phyloP scores from a whole-genome alignment of 2,797 vertebrate species.

The Hoplostethus atlanticus region DNA sequence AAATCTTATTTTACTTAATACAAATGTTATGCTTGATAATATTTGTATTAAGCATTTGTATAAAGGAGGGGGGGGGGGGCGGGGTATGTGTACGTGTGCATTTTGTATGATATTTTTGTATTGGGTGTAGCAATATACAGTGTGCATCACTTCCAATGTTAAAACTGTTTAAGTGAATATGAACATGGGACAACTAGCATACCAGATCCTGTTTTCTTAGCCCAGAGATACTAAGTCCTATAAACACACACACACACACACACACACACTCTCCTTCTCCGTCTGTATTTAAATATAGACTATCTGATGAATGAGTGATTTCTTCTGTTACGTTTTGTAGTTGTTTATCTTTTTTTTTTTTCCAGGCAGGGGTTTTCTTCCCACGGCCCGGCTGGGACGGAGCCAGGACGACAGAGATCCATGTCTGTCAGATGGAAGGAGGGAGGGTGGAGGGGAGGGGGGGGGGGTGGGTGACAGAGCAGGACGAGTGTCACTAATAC shows the following conservation, averaged over 20 bases:
- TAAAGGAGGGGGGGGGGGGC: too few relatives aligned
- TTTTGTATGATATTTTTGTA: neutral
- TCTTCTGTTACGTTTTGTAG: conserved; percentile 14
- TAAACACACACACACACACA: conserved; percentile 2
- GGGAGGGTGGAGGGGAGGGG: neutral
- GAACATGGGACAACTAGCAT: neutral
- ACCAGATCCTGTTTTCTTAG: conserved; percentile 1
- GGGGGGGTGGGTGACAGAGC: conserved; percentile 1
- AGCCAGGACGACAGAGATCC: conserved; percentile 49
- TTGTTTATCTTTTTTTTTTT: conserved; percentile 45
- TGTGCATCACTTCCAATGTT: neutral
- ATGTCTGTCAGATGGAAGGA: conserved; percentile 18
- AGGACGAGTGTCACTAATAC: conserved; percentile 48
- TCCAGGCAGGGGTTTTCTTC: conserved; percentile 56
- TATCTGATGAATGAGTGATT: neutral
- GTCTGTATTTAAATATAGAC: conserved; percentile 39
- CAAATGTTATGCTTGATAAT: too few relatives aligned
- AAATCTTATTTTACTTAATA: neutral
- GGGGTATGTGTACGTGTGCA: neutral
- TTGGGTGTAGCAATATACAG: neutral
- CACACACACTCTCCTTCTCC: conserved; percentile 8
- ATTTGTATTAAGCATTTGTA: too few relatives aligned
- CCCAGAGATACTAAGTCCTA: neutral
- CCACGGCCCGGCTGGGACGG: conserved; percentile 70
- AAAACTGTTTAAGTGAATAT: neutral